Evolutionary conservation across 2,113 vertebrate genomes (phyloP).

Genomic region (Thalassoma bifasciatum): DNA sequence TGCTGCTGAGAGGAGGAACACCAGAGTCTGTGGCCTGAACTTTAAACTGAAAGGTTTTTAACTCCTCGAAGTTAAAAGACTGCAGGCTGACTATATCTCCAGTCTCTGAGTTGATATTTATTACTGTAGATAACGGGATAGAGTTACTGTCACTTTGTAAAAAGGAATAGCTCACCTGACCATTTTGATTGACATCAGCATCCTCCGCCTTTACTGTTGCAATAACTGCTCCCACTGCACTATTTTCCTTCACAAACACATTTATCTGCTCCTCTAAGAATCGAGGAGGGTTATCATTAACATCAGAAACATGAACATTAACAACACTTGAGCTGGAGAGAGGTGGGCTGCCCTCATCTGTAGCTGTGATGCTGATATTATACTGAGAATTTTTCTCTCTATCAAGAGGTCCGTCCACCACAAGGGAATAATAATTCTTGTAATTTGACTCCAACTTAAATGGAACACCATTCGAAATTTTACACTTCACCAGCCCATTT

Average conservation of each 20-base stretch:
- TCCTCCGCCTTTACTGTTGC: slow-evolving; percentile 69
- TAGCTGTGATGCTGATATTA: slow-evolving; percentile 84
- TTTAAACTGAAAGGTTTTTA: slow-evolving; percentile 84
- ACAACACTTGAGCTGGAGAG: slow-evolving; percentile 78
- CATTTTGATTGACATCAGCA: slow-evolving; percentile 68
- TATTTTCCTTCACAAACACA: slow-evolving; percentile 82
- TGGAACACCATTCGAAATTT: slow-evolving; percentile 75
- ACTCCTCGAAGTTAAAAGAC: slow-evolving; percentile 87
- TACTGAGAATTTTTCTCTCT: slow-evolving; percentile 84
- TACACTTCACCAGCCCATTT: slow-evolving; percentile 81
- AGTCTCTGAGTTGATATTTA: slow-evolving; percentile 73
- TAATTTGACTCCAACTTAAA: slow-evolving; percentile 79
- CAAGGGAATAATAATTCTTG: slow-evolving; percentile 85
- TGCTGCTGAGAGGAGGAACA: slow-evolving; percentile 71
- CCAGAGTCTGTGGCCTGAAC: slow-evolving; percentile 76
- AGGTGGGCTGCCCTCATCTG: slow-evolving; percentile 85
- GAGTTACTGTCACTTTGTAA: slow-evolving; percentile 17
- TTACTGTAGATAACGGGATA: slow-evolving; percentile 8
- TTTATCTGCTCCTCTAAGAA: slow-evolving; percentile 74
- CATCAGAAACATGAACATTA: slow-evolving; percentile 84
- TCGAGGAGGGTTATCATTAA: slow-evolving; percentile 88
- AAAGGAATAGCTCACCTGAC: slow-evolving; percentile 64
- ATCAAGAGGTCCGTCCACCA: slow-evolving; percentile 84
- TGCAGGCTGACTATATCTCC: slow-evolving; percentile 73
- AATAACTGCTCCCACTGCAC: slow-evolving; percentile 54